Base-by-base conservation (phyloP, 2,113 vertebrate genomes). In the Lonchura striata region DNA sequence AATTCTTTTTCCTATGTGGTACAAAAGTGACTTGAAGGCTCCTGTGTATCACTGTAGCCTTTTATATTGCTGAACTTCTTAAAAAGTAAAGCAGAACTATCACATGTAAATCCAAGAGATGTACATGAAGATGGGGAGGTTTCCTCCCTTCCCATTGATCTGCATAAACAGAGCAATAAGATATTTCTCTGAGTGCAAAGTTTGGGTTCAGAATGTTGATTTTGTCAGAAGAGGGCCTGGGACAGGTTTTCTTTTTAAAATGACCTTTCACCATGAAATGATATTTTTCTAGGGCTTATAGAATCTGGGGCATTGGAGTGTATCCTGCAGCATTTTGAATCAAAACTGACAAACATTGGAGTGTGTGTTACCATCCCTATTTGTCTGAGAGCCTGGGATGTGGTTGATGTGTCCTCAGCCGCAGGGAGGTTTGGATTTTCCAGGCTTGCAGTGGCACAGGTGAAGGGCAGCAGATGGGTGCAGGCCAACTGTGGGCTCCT, bases 371-470 rank as follows among this genome's bases (percentile, higher is more conserved):
- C 15, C 9, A 18, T 53, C 14, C 15, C 16, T 3, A 0, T 81
- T 74, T 84, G 7, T 64, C 70, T 86, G 87, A 80, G n/a, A 41
- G 12, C 25, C 37, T 61, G 57, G 28, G 33, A 25, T 2, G 7
- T 10, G 21, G 22, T 8, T 69, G 50, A 23, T 69, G 23, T 66
- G 75, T 47, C 49, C 27, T 10, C 60, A 71, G 39, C 3, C 72
- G 50, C 23, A 47, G 24, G 5, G 13, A 63, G 16, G 5, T 41
- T 70, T 90, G 65, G 21, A 22, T 77, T 88, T 80, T 88, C 52
- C 49, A 31, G 30, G 54, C 54, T 50, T 5, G 2, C 13, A 37
- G 25, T 28, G 0, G 0, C 50, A 70, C 7, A 69, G 37, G 25
- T 37, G 61, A 31, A 59, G 35, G 47, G 54, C 21, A 65, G 56